Conservation (phyloP, 2,888 invertebrate genomes). For the Panorpa germanica region DNA sequence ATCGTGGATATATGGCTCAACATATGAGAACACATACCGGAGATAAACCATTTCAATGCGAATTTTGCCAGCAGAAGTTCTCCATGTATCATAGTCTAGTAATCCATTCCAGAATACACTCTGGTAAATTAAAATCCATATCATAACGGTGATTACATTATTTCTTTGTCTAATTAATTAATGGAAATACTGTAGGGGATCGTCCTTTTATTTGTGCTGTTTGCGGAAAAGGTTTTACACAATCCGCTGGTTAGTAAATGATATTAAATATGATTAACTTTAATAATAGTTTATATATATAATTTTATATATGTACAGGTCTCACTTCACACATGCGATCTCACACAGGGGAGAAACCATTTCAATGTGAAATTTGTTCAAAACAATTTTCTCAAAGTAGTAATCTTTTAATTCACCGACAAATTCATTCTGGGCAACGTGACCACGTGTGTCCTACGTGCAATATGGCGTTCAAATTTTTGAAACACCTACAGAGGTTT, state of each 20-base stretch:
- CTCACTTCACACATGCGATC: constrained; percentile 21
- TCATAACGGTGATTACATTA: neutral
- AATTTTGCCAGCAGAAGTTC: constrained; percentile 18
- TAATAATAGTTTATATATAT: constrained; percentile 3
- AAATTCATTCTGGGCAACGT: constrained; percentile 12
- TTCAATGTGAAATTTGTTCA: constrained; percentile 15
- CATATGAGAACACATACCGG: constrained; percentile 24
- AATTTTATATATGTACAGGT: constrained; percentile 9
- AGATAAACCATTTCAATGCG: constrained; percentile 22
- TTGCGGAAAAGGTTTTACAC: constrained; percentile 13
- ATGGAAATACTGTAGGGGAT: constrained; percentile 11
- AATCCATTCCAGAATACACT: constrained; percentile 12
- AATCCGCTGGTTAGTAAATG: constrained; percentile 11
- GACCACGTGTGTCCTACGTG: constrained; percentile 12
- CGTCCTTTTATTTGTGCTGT: constrained; percentile 13
- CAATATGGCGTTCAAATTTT: constrained; percentile 12
- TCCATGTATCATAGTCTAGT: constrained; percentile 11
- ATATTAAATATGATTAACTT: constrained; percentile 3
- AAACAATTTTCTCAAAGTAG: constrained; percentile 13
- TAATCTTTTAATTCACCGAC: constrained; percentile 12
- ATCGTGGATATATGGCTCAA: constrained; percentile 22
- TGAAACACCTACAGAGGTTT: constrained; percentile 13
- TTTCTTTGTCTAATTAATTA: constrained; percentile 1
- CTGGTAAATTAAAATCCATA: constrained; percentile 10
- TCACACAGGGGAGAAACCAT: constrained; percentile 26